Base-by-base conservation (phyloP, 2,888 invertebrate genomes). In the Leucozona laternaria region DNA sequence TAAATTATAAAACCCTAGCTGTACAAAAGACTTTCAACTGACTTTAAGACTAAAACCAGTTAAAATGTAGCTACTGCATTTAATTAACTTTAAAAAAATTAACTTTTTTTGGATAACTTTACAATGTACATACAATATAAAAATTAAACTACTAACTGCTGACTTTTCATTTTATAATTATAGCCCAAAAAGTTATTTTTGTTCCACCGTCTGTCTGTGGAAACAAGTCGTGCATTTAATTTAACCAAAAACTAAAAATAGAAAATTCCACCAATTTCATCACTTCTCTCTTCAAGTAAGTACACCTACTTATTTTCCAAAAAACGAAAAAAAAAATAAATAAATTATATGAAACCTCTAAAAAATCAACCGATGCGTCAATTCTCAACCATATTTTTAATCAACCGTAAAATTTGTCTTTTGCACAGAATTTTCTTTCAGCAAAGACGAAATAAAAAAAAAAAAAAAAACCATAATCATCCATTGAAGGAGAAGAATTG, bases 381-480 rank as follows among this genome's bases (percentile, higher is more conserved):
- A 68, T 53, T 68, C 25, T 68, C 50, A 68, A 53, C 53, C 68
- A 68, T 68, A 17, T 37, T 68, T 68, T 40, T 40, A 53, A 68
- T 68, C 68, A 68, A 68, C 53, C 68, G 68, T 68, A 53, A 68
- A 68, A 68, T 68, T 53, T 68, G 68, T 68, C 68, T 68, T 53
- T 68, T 25, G 22, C 68, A 68, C n/a, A 53, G 37, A 68, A 68
- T 68, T 68, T 68, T 34, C 50, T 20, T 68, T 5, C 25, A 53
- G 5, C 37, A 68, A 53, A 53, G 50, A 68, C 68, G 13, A 66
- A 66, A 50, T 17, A 50, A 22, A 31, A 10, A 28, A 53, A 53
- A 25, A 28, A 28, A 48, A 64, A 64, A 64, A 28, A 28, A 34
- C 17, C 34, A 6, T 68, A 25, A n/a, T 37, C 37, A 53, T 22